Evolutionary conservation across 2,888 invertebrate genomes (phyloP).

Genomic region (Calliopum simillimum): DNA sequence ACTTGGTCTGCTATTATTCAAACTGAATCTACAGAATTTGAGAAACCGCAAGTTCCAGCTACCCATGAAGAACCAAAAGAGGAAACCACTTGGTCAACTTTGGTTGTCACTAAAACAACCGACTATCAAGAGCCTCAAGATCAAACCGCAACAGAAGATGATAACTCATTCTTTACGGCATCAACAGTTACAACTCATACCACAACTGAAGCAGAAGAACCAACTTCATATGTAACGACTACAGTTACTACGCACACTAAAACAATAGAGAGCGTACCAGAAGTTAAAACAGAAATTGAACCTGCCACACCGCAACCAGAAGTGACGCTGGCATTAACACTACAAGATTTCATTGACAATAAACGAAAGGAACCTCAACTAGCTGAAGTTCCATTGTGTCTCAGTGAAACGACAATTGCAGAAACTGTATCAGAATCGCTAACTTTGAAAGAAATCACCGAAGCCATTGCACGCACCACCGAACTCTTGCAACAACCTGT

Average conservation of each 20-base stretch:
- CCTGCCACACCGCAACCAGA: background rate
- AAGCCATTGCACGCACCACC: conserved; percentile 46
- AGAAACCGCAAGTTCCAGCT: background rate
- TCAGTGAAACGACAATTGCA: background rate
- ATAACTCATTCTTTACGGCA: background rate
- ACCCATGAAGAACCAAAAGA: background rate
- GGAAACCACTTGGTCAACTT: conserved; percentile 52
- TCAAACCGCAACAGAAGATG: conserved; percentile 34
- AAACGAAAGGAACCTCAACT: conserved; percentile 1
- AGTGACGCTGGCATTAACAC: background rate
- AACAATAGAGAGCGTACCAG: background rate
- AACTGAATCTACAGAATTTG: conserved; percentile 55
- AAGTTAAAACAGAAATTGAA: background rate
- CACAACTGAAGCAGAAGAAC: background rate
- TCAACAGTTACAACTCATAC: conserved; percentile 37
- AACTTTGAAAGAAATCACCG: conserved; percentile 45
- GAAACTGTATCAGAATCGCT: conserved; percentile 36
- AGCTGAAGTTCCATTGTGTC: background rate
- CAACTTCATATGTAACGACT: conserved; percentile 49
- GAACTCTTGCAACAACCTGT: conserved; percentile 44
- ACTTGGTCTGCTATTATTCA: conserved; percentile 63
- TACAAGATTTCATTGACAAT: conserved; percentile 8
- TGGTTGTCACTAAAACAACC: conserved; percentile 55
- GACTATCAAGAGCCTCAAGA: conserved; percentile 56
- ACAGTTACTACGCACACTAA: conserved; percentile 39